phyloP scores from a whole-genome alignment of 2,113 vertebrate species.

The Quiscalus mexicanus region DNA sequence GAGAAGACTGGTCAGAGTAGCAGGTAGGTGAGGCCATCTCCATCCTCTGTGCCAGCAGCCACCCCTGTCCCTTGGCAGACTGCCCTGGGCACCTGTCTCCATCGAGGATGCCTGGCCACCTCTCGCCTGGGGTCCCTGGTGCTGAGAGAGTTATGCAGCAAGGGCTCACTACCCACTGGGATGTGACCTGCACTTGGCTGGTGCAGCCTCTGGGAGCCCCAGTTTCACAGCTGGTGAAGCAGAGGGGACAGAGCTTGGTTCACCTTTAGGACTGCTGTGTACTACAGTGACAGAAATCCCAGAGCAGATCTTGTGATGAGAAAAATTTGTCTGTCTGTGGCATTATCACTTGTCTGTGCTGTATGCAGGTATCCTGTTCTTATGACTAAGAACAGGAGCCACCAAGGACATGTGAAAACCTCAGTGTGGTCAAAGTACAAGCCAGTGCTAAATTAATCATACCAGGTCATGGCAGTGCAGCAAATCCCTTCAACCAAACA shows the following conservation, averaged over 20 bases:
- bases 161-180: not conserved
- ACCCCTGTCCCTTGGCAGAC: not conserved
- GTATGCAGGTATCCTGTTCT: not conserved
- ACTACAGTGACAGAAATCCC: not conserved
- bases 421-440: not conserved
- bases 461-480: not conserved
- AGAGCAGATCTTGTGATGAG: not conserved
- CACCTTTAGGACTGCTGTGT: not conserved
- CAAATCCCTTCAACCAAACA: not conserved
- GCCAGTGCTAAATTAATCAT: not conserved
- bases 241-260: not conserved
- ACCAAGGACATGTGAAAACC: not conserved
- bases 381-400: not conserved
- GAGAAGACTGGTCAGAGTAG: not conserved
- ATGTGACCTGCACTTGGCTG: not conserved
- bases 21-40: not conserved
- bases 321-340: not conserved
- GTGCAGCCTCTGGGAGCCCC: not conserved
- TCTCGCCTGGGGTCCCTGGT: not conserved
- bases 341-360: not conserved
- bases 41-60: not conserved
- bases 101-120: accelerated
- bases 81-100: not conserved
- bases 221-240: not conserved
- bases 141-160: not conserved